Evolutionary conservation across 2,797 vertebrate genomes (phyloP), one percentile per base, ranked within the genome.

Genomic region (Gila robusta): DNA sequence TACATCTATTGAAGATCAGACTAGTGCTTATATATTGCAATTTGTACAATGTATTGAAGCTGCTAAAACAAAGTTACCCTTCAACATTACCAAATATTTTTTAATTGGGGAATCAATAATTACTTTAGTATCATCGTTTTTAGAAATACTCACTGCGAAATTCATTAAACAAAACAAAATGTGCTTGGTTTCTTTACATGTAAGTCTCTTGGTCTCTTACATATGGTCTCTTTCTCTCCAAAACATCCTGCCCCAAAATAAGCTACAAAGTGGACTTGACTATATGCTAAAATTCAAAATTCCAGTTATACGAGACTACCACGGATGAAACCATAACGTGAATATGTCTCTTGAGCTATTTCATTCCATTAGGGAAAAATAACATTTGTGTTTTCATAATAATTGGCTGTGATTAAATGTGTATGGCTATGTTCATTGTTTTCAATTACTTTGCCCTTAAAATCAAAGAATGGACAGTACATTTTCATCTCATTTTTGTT

Each of bases 401-500:
- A 54, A 52, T 19, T 21, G 17, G 49, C 49, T 19, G 17, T 21
- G 79, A 80, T 21, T n/a, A 64, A 23, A 41, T 74, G 35, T 35
- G 26, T 47, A n/a, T 35, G 14, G 9, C 66, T 64, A 32, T 14
- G 28, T 56, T 82, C 3, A 49, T 81, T 71, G 28, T 66, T 39
- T 80, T 74, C 21, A 5, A 26, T 80, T 78, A n/a, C 6, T 62
- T 69, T 35, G 35, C 23, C 26, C 6, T 54, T 66, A 54, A 82
- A 81, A 77, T 82, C 52, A 78, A 77, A 82, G 37, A 66, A 78
- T 44, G 44, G 10, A 56, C 12, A 4, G 62, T 14, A 3, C 64
- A 81, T 76, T 87, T 67, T 26, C 35, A 67, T 70, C 35, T 41
- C 11, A 62, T 28, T 62, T 84, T 52, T 79, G 41, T n/a, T 37